These are phyloP conservation scores for Bombus sibiricus DNA, from an alignment of 1,140 invertebrate genomes.

Conservation along the genomic window DNA sequence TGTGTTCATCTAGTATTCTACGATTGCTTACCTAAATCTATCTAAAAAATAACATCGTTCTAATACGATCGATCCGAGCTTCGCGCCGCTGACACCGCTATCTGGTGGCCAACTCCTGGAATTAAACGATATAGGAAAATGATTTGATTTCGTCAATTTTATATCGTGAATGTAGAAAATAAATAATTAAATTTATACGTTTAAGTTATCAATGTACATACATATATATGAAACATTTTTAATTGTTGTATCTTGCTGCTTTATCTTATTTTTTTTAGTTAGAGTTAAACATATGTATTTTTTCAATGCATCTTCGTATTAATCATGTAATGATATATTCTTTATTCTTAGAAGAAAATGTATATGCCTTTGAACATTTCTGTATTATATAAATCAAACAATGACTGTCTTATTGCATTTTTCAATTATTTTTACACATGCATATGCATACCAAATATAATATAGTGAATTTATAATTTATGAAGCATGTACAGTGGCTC, in stretches of 20 bases:
- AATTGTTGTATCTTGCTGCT: background rate
- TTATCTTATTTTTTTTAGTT: background rate
- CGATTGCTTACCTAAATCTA: constrained; percentile 54
- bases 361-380: background rate
- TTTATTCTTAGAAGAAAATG: background rate
- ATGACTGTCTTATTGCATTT: background rate
- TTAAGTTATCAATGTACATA: background rate
- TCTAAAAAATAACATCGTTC: constrained; percentile 67
- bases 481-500: no score
- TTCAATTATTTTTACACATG: background rate
- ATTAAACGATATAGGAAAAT: constrained; percentile 19
- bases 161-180: background rate
- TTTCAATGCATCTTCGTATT: background rate
- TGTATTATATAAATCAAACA: background rate
- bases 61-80: constrained; percentile 67
- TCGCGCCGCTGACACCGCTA: constrained; percentile 43
- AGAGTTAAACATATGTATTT: background rate
- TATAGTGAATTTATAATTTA: no score
- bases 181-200: background rate
- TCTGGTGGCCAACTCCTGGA: background rate
- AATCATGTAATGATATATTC: background rate
- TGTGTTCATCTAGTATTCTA: background rate
- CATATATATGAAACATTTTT: background rate
- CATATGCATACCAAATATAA: no score
- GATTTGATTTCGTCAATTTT: constrained; percentile 50